Conservation (phyloP, 2,113 vertebrate genomes). For the Patagioenas fasciata region DNA sequence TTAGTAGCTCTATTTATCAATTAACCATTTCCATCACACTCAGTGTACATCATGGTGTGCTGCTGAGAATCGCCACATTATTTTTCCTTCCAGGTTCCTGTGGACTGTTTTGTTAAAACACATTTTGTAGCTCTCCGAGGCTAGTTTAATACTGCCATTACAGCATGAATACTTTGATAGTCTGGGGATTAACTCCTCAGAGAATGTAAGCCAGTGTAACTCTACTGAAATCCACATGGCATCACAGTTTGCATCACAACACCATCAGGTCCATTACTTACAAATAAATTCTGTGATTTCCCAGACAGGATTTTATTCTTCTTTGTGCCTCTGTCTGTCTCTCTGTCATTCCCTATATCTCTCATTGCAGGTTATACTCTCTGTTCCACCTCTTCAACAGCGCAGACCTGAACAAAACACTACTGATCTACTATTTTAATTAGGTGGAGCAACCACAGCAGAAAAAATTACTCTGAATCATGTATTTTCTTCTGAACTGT, state of each 20-base stretch:
- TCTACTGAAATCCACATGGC: not conserved
- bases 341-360: not conserved
- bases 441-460: not conserved
- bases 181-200: constrained; percentile 33
- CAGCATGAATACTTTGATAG: not conserved
- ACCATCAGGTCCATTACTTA: constrained; percentile 39
- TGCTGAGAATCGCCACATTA: not conserved
- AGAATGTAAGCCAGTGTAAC: not conserved
- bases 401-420: not conserved
- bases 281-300: constrained; percentile 61
- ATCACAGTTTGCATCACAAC: constrained; percentile 10
- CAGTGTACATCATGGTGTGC: not conserved
- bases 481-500: not conserved
- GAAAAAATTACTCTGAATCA: not conserved
- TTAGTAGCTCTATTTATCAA: constrained; percentile 59
- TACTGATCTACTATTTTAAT: not conserved
- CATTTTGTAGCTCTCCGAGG: not conserved
- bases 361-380: not conserved
- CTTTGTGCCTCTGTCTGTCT: not conserved
- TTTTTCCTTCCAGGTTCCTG: not conserved
- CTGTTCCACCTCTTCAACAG: not conserved
- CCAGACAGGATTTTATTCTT: constrained; percentile 18
- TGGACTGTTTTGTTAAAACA: not conserved
- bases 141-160: constrained; percentile 1
- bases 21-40: constrained; percentile 24